Evolutionary conservation across 2,888 invertebrate genomes (phyloP).

Genomic region (Tetanocera ferruginea): DNA sequence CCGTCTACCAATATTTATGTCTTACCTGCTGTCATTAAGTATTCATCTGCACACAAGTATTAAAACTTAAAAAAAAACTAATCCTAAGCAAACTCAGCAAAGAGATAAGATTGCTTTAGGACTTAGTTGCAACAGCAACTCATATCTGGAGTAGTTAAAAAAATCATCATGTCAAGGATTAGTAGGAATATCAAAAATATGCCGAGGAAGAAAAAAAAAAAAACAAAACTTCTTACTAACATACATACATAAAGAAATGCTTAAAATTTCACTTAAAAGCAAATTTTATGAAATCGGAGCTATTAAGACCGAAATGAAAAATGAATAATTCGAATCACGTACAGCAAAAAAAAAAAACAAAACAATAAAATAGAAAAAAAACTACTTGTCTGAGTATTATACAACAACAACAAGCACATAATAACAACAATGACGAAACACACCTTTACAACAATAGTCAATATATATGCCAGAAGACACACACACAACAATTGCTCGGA

Average conservation of each 20-base stretch:
- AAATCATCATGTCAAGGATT: conserved; percentile 1
- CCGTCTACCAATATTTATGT: too few relatives aligned
- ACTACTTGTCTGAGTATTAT: conserved; percentile 29
- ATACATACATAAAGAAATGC: neutral
- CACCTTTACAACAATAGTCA: conserved; percentile 14
- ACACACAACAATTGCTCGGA: conserved; percentile 17
- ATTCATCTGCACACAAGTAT: too few relatives aligned
- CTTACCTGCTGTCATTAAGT: too few relatives aligned
- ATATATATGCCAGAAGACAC: neutral
- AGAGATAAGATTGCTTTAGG: neutral
- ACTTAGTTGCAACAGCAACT: neutral
- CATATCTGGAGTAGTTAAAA: neutral
- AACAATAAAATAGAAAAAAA: conserved; percentile 50
- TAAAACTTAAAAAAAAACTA: too few relatives aligned
- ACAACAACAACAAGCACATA: conserved; percentile 15
- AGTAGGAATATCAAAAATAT: neutral
- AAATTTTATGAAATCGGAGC: neutral
- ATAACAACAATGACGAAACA: neutral
- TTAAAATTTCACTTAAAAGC: conserved; percentile 15
- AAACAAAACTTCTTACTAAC: neutral
- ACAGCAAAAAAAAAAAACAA: conserved; percentile 15
- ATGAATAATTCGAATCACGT: conserved; percentile 66
- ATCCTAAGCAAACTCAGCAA: neutral
- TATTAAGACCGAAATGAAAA: conserved; percentile 41
- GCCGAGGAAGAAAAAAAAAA: neutral